Base-by-base conservation (phyloP, 2,113 vertebrate genomes). In the Neogobius melanostomus region DNA sequence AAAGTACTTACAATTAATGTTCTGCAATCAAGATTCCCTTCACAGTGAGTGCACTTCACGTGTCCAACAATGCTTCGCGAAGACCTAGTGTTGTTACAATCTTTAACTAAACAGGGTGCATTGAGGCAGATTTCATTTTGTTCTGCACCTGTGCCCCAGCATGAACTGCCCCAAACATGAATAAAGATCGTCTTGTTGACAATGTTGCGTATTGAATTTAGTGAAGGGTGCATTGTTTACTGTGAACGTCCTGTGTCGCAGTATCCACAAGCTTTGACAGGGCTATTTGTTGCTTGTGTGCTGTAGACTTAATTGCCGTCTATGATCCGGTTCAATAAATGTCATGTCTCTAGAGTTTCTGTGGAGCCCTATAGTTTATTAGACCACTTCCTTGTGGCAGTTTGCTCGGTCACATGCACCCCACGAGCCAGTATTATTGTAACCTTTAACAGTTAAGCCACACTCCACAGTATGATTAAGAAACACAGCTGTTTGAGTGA, bases 131-230 rank as follows among this genome's bases (percentile, higher is more conserved):
- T 63, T 65, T 66, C 21, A 61, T 74, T 66, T 44, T 28, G 15
- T 51, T 21, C 64, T 21, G 63, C 54, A 7, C 68, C 51, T 87
- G 77, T 84, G 77, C 74, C 67, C 44, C 64, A 8, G 5, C 52
- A 54, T 68, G 42, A 71, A 82, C 68, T 50, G 52, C 45, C 71
- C 86, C 79, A 86, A 83, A 74, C 67, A 82, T 59, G 76, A 73
- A 42, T 88, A 84, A 88, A 83, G 76, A 85, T 52, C 72, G 56
- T 79, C 75, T 56, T 81, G 76, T 83, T 80, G 50, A 62, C 36
- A 12, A 64, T 10, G 51, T 68, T 64, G 68, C 77, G 74, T 64
- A 69, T 72, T 79, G 70, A 75, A 36, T 36, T 36, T 36, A 75
- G 72, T 66, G 48, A 61, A 51, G 43, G 61, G 61, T 82, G 69